These are phyloP conservation scores for Rhinogobius similis DNA, from an alignment of 2,113 vertebrate species.

Conservation along the genomic window DNA sequence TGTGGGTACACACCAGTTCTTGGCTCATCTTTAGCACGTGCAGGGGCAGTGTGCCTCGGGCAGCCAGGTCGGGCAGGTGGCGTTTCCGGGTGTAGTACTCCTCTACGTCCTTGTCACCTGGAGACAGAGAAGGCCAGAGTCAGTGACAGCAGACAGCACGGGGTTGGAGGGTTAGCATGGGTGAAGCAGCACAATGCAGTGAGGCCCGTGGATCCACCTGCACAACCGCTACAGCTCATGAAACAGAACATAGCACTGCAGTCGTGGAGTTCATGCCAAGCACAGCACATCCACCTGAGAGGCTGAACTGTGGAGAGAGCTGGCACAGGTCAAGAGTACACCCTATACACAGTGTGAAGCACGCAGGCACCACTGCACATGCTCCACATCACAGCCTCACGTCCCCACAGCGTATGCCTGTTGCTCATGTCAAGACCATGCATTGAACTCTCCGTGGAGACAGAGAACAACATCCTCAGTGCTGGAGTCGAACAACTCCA, in stretches of 20 bases:
- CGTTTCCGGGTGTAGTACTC: constrained; percentile 95
- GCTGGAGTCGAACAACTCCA: constrained; percentile 30
- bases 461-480: constrained; percentile 1
- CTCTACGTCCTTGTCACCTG: constrained; percentile 96
- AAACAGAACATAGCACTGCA: constrained; percentile 41
- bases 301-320: constrained; percentile 57
- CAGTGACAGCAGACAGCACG: constrained; percentile 19
- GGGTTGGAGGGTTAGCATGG: constrained; percentile 22
- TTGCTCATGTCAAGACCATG: constrained; percentile 46
- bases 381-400: constrained; percentile 40
- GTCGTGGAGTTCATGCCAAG: constrained; percentile 62
- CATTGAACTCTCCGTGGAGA: constrained; percentile 28
- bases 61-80: constrained; percentile 93
- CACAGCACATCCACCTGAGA: constrained; percentile 56
- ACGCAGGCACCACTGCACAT: constrained; percentile 52
- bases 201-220: constrained; percentile 35
- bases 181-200: constrained; percentile 27
- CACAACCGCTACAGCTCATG: constrained; percentile 46
- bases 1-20: constrained; percentile 81
- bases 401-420: constrained; percentile 9
- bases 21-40: constrained; percentile 94
- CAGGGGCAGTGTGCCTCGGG: constrained; percentile 91
- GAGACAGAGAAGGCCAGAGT: constrained; percentile 39
- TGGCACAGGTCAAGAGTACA: constrained; percentile 61
- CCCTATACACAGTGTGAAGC: constrained; percentile 42